Conservation (phyloP, 2,888 invertebrate genomes). For the Hyposoter dolosus region DNA sequence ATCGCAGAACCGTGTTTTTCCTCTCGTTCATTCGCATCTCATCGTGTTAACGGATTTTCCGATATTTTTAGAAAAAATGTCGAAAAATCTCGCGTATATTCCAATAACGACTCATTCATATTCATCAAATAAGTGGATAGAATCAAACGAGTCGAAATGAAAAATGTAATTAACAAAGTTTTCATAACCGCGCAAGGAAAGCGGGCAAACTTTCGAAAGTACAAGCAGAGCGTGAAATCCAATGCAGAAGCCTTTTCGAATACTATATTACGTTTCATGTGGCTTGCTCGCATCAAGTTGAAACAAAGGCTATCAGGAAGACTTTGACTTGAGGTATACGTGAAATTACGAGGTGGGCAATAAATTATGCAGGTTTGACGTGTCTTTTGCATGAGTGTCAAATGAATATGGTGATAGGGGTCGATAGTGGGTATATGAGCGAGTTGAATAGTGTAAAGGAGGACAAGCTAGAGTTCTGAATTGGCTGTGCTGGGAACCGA, state of each 20-base stretch:
- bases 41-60: background rate
- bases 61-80: background rate
- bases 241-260: background rate
- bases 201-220: background rate
- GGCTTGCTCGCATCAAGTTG: background rate
- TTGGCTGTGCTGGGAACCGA: constrained; percentile 40
- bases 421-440: background rate
- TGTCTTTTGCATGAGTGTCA: background rate
- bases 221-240: background rate
- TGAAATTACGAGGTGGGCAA: background rate
- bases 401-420: background rate
- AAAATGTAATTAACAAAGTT: background rate
- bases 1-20: background rate
- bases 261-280: background rate
- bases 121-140: too few relatives aligned
- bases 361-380: constrained; percentile 5
- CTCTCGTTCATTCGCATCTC: background rate
- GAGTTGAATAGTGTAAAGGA: background rate
- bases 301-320: background rate
- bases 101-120: too few relatives aligned
- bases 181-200: background rate
- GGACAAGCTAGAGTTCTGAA: constrained; percentile 6
- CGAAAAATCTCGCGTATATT: background rate
- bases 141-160: background rate
- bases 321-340: background rate